phyloP scores from a whole-genome alignment of 2,888 invertebrate genomes.

The Diabrotica balteata region DNA sequence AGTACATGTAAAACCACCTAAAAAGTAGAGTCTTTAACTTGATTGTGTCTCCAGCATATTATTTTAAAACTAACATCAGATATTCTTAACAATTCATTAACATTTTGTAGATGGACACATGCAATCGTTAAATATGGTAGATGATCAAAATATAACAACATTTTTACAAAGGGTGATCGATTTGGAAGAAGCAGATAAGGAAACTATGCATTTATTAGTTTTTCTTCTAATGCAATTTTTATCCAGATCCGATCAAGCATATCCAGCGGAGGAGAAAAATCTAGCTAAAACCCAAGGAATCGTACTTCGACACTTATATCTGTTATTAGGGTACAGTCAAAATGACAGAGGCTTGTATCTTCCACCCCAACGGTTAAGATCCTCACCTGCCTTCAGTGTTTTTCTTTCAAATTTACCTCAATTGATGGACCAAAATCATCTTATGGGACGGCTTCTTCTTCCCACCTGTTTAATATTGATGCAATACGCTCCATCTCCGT shows the following conservation, averaged over 20 bases:
- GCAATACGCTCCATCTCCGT: slow-evolving; percentile 84
- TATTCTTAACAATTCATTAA: not conserved
- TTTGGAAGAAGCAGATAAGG: slow-evolving; percentile 91
- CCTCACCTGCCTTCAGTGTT: slow-evolving; percentile 94
- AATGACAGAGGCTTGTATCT: slow-evolving; percentile 90
- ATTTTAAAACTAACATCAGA: not conserved
- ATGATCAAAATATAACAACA: slow-evolving; percentile 79
- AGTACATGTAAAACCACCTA: no score
- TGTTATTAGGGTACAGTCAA: slow-evolving; percentile 91
- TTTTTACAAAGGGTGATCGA: slow-evolving; percentile 89
- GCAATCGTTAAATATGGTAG: slow-evolving; percentile 82
- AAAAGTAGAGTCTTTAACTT: no score
- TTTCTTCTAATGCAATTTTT: slow-evolving; percentile 97
- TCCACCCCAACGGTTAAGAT: slow-evolving; percentile 85
- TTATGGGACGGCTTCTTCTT: slow-evolving; percentile 88
- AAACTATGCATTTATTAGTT: slow-evolving; percentile 92
- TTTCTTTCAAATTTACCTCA: slow-evolving; percentile 93
- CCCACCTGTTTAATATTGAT: slow-evolving; percentile 83
- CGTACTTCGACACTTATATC: slow-evolving; percentile 89
- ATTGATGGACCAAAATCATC: slow-evolving; percentile 93
- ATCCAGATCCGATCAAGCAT: slow-evolving; percentile 81
- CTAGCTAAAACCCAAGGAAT: slow-evolving; percentile 81
- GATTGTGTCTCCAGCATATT: no score
- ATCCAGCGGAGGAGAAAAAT: slow-evolving; percentile 86
- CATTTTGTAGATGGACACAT: slow-evolving; percentile 75